Percentiles rank a stretch among this genome's conserved stretches.
Conservation (phyloP, 37 sponge, comb jelly and placozoan genomes). For the Lycopodina hypogea region DNA sequence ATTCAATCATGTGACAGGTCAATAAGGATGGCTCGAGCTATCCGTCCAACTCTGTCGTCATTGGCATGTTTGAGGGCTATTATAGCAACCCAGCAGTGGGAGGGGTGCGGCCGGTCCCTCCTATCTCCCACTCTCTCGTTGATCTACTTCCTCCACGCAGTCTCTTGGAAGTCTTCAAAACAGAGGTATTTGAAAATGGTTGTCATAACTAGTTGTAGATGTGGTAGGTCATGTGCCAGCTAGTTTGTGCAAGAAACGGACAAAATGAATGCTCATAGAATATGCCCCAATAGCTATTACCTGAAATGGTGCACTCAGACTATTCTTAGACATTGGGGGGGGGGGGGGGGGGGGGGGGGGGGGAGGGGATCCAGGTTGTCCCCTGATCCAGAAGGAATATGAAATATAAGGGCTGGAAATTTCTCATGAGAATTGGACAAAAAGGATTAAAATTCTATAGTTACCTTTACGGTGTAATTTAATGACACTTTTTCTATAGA, state of each 20-base stretch:
- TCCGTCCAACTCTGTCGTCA: slow-evolving; percentile 48
- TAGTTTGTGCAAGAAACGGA: neutral
- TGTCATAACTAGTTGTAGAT: neutral
- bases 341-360: too few relatives aligned
- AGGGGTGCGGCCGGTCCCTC: slow-evolving; percentile 25
- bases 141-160: slow-evolving; percentile 49
- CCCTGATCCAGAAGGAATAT: too few relatives aligned
- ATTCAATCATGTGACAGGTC: too few relatives aligned
- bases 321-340: too few relatives aligned
- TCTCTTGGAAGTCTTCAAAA: slow-evolving; percentile 49
- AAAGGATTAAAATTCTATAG: too few relatives aligned
- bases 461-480: too few relatives aligned
- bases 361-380: too few relatives aligned
- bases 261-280: neutral
- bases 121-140: slow-evolving; percentile 27
- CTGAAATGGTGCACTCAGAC: neutral
- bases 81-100: slow-evolving; percentile 31
- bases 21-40: slow-evolving; percentile 45
- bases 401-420: too few relatives aligned
- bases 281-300: neutral
- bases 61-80: slow-evolving; percentile 58
- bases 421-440: too few relatives aligned
- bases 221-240: neutral
- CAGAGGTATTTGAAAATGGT: too few relatives aligned
- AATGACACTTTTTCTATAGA: too few relatives aligned